Base-by-base conservation (phyloP, 1,140 invertebrate genomes). In the Zophobas atratus region DNA sequence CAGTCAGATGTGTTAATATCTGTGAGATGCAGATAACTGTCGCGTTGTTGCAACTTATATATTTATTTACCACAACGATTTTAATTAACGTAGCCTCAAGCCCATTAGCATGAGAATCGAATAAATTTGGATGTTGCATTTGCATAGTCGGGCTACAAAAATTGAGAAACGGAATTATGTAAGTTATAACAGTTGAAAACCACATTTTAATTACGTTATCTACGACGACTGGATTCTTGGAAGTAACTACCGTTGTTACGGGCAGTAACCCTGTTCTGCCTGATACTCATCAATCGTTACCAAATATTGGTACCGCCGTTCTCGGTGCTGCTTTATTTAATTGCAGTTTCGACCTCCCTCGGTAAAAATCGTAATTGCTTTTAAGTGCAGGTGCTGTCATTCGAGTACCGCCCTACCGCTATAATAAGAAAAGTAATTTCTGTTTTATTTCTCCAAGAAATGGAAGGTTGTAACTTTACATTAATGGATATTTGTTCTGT, bases 401-500 rank as follows among this genome's bases (percentile, higher is more conserved):
- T 60, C 32, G 1, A 60, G 56, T 38, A 60, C 56, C 56, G 56
- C 56, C 56, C 56, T n/a, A 60, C 56, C 36, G 56, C 36, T 60
- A 60, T 39, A 60, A 60, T 39, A 60, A 36, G 36, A 60, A 39
- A 39, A 60, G 56, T 60, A 60, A 60, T 60, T 60, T 60, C 34
- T 60, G 38, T 60, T 60, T 60, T 60, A 60, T 60, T 60, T n/a
- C 56, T 60, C 56, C 36, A 35, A 60, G 56, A 60, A 60, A 60
- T 60, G 56, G 56, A 60, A 60, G 56, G 56, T 60, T 60, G 56
- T 39, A 60, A 60, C 53, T 55, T 55, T 55, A 55, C 56, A 60
- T 60, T 60, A 60, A 60, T 60, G 56, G 56, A 60, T 60, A 39
- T 60, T 60, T 60, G 56, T 60, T 60, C 56, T 60, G 56, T 60